Evolutionary conservation across 1,140 invertebrate genomes (phyloP).

Genomic region (Atopsyche davidsoni): DNA sequence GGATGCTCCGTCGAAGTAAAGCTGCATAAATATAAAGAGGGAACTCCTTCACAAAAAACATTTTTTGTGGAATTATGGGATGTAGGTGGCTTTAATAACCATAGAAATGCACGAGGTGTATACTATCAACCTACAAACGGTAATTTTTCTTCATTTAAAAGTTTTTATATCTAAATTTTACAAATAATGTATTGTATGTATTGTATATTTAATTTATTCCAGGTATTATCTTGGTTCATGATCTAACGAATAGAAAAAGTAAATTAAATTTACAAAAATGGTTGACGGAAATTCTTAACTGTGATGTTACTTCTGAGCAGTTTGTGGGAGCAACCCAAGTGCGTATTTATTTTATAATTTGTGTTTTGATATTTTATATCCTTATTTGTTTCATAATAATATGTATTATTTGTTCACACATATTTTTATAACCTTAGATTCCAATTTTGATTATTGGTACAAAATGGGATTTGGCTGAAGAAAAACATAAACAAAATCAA

Average conservation of each 20-base stretch:
- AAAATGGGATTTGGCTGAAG: slow-evolving; percentile 79
- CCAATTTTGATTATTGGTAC: slow-evolving; percentile 92
- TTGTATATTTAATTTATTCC: background rate
- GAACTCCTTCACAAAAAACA: slow-evolving; percentile 81
- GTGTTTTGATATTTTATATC: slow-evolving; percentile 7
- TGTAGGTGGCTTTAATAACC: slow-evolving; percentile 87
- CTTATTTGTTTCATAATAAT: slow-evolving; percentile 9
- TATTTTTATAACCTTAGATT: slow-evolving; percentile 54
- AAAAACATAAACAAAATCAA: slow-evolving; percentile 57
- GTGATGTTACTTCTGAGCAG: slow-evolving; percentile 86
- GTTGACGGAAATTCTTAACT: slow-evolving; percentile 84
- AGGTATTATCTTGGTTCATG: slow-evolving; percentile 92
- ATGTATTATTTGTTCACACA: slow-evolving; percentile 11
- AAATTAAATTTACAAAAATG: slow-evolving; percentile 90
- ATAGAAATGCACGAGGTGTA: slow-evolving; percentile 83
- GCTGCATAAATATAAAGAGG: slow-evolving; percentile 92
- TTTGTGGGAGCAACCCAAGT: slow-evolving; percentile 76
- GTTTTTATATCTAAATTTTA: slow-evolving; percentile 11
- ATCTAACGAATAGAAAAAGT: slow-evolving; percentile 93
- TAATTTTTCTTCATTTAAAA: slow-evolving; percentile 35
- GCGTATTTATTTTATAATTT: slow-evolving; percentile 20
- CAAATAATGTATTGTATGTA: slow-evolving; percentile 21
- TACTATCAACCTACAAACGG: slow-evolving; percentile 93
- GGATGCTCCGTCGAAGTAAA: slow-evolving; percentile 94
- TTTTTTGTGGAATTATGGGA: slow-evolving; percentile 97